Conservation (phyloP, 2,113 vertebrate genomes). For the Silurus meridionalis region DNA sequence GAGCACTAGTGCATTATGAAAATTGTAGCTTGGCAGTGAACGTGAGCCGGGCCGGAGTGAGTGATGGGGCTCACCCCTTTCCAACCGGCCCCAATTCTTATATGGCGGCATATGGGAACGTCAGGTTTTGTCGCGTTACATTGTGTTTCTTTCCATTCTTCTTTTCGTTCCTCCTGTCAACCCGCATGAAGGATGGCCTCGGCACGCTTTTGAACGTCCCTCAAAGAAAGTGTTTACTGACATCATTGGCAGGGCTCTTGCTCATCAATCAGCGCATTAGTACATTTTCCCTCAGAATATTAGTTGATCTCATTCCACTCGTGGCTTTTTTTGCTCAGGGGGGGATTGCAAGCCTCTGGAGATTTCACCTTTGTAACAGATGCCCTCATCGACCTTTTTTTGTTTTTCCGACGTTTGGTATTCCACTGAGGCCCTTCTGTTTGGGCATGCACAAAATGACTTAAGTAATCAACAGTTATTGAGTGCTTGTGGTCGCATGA, state of each 20-base stretch:
- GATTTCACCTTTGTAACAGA: constrained; percentile 30
- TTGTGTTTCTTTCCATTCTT: constrained; percentile 7
- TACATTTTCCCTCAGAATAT: constrained; percentile 39
- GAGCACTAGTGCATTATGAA: constrained; percentile 56
- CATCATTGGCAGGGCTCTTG: constrained; percentile 49
- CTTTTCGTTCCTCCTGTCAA: constrained; percentile 43
- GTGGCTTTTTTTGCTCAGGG: background rate
- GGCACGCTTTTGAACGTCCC: constrained; percentile 44
- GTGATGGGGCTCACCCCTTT: constrained; percentile 52
- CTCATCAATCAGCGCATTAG: constrained; percentile 50
- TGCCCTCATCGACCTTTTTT: constrained; percentile 21
- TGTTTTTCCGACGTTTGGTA: constrained; percentile 37
- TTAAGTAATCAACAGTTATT: constrained; percentile 57
- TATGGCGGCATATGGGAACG: background rate
- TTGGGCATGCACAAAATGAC: constrained; percentile 45
- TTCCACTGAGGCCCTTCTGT: constrained; percentile 38
- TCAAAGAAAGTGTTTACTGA: constrained; percentile 48
- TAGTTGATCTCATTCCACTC: constrained; percentile 30
- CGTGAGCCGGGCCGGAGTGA: constrained; percentile 43
- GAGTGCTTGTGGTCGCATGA: constrained; percentile 55
- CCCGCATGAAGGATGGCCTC: constrained; percentile 48
- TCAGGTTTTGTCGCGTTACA: background rate
- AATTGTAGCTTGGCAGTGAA: constrained; percentile 57
- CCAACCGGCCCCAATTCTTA: background rate
- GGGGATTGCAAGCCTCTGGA: background rate